Evolutionary conservation across 2,113 vertebrate species (phyloP), one percentile per base, ranked within the genome.

Genomic region (Patagioenas fasciata): DNA sequence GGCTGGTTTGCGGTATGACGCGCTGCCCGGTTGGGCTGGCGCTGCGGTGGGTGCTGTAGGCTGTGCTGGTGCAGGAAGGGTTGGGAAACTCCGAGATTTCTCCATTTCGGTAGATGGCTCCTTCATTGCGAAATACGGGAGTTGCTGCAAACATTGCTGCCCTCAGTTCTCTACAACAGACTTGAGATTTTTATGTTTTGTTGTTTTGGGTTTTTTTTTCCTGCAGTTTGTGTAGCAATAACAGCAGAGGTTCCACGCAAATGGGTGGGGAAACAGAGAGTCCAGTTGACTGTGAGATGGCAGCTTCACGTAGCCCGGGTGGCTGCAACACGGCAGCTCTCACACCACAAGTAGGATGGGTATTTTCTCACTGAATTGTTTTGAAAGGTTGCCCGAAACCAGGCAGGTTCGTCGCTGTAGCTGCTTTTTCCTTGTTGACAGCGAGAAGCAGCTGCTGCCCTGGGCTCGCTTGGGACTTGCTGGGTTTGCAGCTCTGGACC

Each of bases 241-340:
- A 20, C 38, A 36, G 38, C 53, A 44, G 36, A 71, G 24, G 15
- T 5, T 14, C 28, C 12, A 1, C 18, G 26, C 15, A 28, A 72
- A 50, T 2, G 69, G 40, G 13, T 54, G 32, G 54, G 23, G 42
- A 24, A 34, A 15, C 16, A 11, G 28, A 28, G 36, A 36, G 34
- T 11, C 44, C 12, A 12, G 32, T 20, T 1, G 4, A 1, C 9
- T 6, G 3, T 19, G 60, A 25, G 64, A 10, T 18, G 24, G 38
- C 0, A 1, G 18, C 50, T 32, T 42, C 15, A 2, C 2, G 0
- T 4, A 18, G 32, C 38, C 10, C 1, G 5, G 34, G 18, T 0
- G 2, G 38, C 62, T 32, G 56, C 42, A 13, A 9, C 31, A 2
- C 1, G 2, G n/a, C 28, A 16, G 28, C 32, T 1, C 38, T 80